A percentile compares a stretch with the other conserved stretches of the same genome.
phyloP scores from a whole-genome alignment of 2,113 vertebrate species.

The Nothoprocta pentlandii region DNA sequence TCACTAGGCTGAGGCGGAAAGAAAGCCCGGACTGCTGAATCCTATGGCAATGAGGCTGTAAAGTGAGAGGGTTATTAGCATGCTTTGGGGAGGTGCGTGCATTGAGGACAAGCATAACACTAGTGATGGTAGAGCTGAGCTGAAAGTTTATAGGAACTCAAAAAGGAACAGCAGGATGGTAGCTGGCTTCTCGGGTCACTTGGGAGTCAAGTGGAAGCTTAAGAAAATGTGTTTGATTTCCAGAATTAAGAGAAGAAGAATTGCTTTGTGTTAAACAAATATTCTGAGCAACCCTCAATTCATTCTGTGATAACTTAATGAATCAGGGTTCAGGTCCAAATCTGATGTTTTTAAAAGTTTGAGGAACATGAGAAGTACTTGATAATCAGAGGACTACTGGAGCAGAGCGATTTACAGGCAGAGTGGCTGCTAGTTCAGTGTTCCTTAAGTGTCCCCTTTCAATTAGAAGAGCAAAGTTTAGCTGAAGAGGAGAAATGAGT shows the following conservation, averaged over 20 bases:
- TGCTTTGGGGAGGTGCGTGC: too few relatives aligned
- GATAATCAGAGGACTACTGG: background rate
- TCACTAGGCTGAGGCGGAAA: too few relatives aligned
- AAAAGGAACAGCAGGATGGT: too few relatives aligned
- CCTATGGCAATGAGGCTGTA: too few relatives aligned
- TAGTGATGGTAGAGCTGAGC: too few relatives aligned
- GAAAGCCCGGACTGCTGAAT: too few relatives aligned
- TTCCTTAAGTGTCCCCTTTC: background rate
- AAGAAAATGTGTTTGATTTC: background rate
- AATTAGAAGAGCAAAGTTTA: background rate
- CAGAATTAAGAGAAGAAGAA: background rate
- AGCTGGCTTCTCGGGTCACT: too few relatives aligned
- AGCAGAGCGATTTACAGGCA: background rate
- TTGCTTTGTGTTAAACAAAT: background rate
- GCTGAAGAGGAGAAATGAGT: background rate
- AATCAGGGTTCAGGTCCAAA: background rate
- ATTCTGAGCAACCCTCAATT: background rate
- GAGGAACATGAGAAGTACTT: background rate
- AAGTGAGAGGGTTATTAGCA: too few relatives aligned
- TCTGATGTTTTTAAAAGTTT: background rate
- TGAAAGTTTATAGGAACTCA: too few relatives aligned
- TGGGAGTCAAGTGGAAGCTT: too few relatives aligned
- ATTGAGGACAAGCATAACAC: too few relatives aligned
- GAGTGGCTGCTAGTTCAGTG: background rate
- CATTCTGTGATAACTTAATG: background rate